Percentiles rank a stretch among this genome's conserved stretches.
These are phyloP conservation scores for Netelia melanura DNA, from an alignment of 2,888 invertebrate genomes.

Conservation along the genomic window DNA sequence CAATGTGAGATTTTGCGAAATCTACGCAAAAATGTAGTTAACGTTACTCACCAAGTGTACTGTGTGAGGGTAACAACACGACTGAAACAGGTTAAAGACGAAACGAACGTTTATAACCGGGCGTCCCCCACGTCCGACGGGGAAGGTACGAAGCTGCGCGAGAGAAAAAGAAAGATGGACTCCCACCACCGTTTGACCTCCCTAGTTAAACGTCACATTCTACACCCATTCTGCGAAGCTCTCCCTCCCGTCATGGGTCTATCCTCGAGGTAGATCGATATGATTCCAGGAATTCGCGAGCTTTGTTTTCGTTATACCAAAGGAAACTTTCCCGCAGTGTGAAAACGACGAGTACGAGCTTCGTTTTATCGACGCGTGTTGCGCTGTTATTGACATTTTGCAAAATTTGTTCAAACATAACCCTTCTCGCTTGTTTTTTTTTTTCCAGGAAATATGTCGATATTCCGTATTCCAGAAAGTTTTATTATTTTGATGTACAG, in stretches of 20 bases:
- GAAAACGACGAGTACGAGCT: background rate
- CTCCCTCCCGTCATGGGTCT: constrained; percentile 14
- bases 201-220: constrained; percentile 32
- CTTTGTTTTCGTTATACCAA: constrained; percentile 11
- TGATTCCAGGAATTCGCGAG: constrained; percentile 46
- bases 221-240: constrained; percentile 18
- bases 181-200: constrained; percentile 61
- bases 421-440: background rate
- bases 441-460: background rate
- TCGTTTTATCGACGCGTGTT: background rate
- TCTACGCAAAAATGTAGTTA: background rate
- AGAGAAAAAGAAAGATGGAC: constrained; percentile 14
- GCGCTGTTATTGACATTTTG: background rate
- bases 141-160: constrained; percentile 60
- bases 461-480: background rate
- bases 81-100: constrained; percentile 78
- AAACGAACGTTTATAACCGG: constrained; percentile 79
- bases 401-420: background rate
- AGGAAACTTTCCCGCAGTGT: background rate
- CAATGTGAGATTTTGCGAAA: background rate
- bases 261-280: constrained; percentile 55
- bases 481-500: background rate
- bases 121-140: constrained; percentile 72
- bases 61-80: constrained; percentile 81
- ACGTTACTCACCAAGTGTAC: constrained; percentile 81